Percentiles rank a stretch among this genome's conserved stretches.
Evolutionary conservation across 2,888 invertebrate species (phyloP).

Genomic region (Ypsolopha scabrella): DNA sequence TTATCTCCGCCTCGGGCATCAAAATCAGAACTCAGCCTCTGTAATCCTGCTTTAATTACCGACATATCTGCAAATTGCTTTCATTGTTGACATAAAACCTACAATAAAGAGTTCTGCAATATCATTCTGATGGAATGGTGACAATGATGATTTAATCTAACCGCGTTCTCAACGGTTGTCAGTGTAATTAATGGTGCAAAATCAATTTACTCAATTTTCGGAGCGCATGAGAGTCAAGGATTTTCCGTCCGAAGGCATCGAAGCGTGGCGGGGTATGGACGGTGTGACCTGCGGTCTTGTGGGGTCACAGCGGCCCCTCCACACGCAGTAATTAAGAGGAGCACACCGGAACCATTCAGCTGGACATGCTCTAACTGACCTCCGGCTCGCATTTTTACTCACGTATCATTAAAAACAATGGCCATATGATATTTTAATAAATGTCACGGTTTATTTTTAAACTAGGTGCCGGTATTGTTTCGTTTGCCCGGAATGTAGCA

Average conservation of each 20-base stretch:
- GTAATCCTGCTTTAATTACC: slow-evolving; percentile 18
- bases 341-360: slow-evolving; percentile 36
- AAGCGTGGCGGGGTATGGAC: slow-evolving; percentile 14
- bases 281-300: slow-evolving; percentile 14
- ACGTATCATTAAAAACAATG: too few relatives aligned
- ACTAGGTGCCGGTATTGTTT: too few relatives aligned
- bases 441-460: too few relatives aligned
- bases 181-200: slow-evolving; percentile 30
- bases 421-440: too few relatives aligned
- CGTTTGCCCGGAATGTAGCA: too few relatives aligned
- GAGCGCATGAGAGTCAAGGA: slow-evolving; percentile 39
- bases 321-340: slow-evolving; percentile 38
- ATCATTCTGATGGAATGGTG: background rate
- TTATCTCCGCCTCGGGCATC: slow-evolving; percentile 37
- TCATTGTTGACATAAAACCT: background rate
- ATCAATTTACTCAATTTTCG: slow-evolving; percentile 34
- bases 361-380: too few relatives aligned
- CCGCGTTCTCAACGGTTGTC: slow-evolving; percentile 23
- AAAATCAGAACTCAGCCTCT: slow-evolving; percentile 19
- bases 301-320: slow-evolving; percentile 16
- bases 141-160: slow-evolving; percentile 2
- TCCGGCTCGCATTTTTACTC: too few relatives aligned
- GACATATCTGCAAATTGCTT: slow-evolving; percentile 11
- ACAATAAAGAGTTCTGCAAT: background rate
- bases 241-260: slow-evolving; percentile 18